Evolutionary conservation across 2,797 vertebrate genomes (phyloP).

Genomic region (Sebastes steindachneri): DNA sequence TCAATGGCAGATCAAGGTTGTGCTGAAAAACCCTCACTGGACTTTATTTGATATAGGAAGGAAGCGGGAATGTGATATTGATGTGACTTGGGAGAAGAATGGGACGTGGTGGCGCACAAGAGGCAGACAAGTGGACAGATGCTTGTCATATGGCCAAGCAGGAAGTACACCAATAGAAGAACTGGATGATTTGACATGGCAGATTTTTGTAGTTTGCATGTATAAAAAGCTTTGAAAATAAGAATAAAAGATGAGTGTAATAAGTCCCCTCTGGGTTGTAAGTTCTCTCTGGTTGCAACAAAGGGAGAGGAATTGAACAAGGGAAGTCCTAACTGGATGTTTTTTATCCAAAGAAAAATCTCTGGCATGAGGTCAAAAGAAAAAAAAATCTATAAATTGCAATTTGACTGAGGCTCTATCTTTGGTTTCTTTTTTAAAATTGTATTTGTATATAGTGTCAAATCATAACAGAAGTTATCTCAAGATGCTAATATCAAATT

Average conservation of each 20-base stretch:
- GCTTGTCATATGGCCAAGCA: not conserved
- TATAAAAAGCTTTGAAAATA: not conserved
- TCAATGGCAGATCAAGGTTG: conserved; percentile 58
- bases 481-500: too few relatives aligned
- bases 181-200: not conserved
- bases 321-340: not conserved
- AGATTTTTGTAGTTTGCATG: not conserved
- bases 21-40: conserved; percentile 26
- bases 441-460: too few relatives aligned
- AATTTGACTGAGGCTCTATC: too few relatives aligned
- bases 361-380: too few relatives aligned
- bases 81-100: conserved; percentile 32
- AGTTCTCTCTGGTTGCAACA: not conserved
- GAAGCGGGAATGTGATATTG: conserved; percentile 52
- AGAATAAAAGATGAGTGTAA: not conserved
- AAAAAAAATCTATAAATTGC: too few relatives aligned
- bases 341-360: not conserved
- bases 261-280: not conserved
- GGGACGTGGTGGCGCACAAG: not conserved
- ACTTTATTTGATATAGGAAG: conserved; percentile 64
- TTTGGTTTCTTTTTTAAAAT: rapidly evolving
- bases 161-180: not conserved
- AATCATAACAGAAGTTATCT: too few relatives aligned
- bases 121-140: conserved; percentile 9
- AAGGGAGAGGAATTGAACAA: not conserved